These are phyloP conservation scores for Eupeodes latifasciatus DNA, from an alignment of 2,888 invertebrate genomes.

Conservation along the genomic window DNA sequence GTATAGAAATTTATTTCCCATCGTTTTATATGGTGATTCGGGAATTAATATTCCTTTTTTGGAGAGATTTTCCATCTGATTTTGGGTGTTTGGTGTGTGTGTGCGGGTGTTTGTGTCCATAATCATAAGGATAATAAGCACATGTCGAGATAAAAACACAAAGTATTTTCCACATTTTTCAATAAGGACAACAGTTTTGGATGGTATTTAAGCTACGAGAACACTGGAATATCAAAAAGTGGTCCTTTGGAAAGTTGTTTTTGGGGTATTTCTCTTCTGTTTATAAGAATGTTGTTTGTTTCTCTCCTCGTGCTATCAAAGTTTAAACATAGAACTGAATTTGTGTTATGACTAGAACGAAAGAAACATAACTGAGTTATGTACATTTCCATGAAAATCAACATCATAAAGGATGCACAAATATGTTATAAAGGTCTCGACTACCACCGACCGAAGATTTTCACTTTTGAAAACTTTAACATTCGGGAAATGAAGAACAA, in stretches of 20 bases:
- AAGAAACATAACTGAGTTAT: background rate
- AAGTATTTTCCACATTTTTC: background rate
- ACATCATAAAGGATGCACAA: background rate
- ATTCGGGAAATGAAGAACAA: slow-evolving; percentile 11
- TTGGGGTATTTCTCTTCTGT: no score
- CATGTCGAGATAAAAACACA: slow-evolving; percentile 12
- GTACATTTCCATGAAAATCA: background rate
- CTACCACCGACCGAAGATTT: background rate
- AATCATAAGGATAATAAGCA: slow-evolving; percentile 25
- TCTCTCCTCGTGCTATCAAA: background rate
- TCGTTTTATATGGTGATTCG: no score
- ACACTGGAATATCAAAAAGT: slow-evolving; percentile 35
- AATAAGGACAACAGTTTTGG: background rate
- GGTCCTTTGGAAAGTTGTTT: slow-evolving; percentile 24
- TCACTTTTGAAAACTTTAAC: slow-evolving; percentile 1
- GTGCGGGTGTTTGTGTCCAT: background rate
- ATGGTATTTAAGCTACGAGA: background rate
- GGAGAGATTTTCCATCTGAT: slow-evolving; percentile 13
- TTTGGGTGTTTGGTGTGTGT: background rate
- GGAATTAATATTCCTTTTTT: background rate
- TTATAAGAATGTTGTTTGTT: background rate
- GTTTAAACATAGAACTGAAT: slow-evolving; percentile 11
- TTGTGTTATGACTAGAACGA: background rate
- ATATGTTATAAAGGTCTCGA: slow-evolving; percentile 15
- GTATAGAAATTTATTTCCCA: slow-evolving; percentile 48